Conservation (phyloP, 2,113 vertebrate species). For the Jacana jacana region DNA sequence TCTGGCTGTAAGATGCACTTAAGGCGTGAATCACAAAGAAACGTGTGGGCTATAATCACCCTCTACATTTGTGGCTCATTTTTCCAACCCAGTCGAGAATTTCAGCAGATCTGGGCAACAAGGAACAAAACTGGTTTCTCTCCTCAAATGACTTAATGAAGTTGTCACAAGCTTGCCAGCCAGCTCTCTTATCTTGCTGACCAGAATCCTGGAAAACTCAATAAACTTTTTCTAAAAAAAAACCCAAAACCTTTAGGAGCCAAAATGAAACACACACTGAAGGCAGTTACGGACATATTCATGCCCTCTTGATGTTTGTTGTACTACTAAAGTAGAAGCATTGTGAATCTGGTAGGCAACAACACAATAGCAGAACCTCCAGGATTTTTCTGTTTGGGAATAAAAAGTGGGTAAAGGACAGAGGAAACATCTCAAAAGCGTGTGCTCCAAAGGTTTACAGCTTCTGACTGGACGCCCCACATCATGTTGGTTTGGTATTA, state of each 20-base stretch:
- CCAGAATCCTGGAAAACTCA: background rate
- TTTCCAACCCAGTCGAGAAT: background rate
- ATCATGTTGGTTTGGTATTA: background rate
- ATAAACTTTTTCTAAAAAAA: background rate
- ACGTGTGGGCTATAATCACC: constrained; percentile 17
- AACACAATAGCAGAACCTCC: background rate
- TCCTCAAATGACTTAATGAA: background rate
- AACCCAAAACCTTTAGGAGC: background rate
- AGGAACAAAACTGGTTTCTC: background rate
- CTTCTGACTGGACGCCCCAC: background rate
- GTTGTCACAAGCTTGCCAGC: background rate
- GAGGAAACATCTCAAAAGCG: rapidly evolving
- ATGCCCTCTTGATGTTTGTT: background rate
- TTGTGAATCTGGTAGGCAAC: background rate
- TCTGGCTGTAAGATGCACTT: background rate
- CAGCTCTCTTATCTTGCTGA: background rate
- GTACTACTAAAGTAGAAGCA: background rate
- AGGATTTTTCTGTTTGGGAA: background rate
- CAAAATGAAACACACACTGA: background rate
- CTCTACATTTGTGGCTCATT: background rate
- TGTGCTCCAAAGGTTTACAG: background rate
- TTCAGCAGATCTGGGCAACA: background rate
- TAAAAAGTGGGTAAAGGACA: background rate
- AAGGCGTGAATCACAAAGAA: constrained; percentile 21
- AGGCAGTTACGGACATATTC: background rate